Evolutionary conservation across 1,140 invertebrate genomes (phyloP), one percentile per base, ranked within the genome.

Genomic region (Phocides pigmalion): DNA sequence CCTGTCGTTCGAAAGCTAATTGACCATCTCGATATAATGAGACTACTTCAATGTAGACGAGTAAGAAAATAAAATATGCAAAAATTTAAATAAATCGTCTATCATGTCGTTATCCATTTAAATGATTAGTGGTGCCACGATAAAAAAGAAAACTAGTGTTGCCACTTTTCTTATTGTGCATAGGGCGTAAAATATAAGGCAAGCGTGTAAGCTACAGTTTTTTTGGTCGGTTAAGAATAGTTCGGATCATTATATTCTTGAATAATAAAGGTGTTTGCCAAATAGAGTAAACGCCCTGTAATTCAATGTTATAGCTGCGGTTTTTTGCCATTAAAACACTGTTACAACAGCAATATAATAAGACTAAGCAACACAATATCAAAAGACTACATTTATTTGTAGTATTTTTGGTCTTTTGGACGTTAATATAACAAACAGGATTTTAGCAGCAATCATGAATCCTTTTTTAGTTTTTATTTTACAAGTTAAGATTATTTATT

Each of bases 41-140:
- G 49, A 37, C 49, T 37, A 19, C 28, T 37, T 51, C 15, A 16
- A 15, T 4, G 14, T 12, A 39, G 35, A 14, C 35, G 25, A 32
- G 32, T 39, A 8, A 12, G 17, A 50, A 56, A 67, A 67, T 68
- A 63, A 68, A 32, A 56, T 68, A 68, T 59, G 66, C 44, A 59
- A 25, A 49, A 58, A 51, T 63, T 63, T 68, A 59, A 64, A 64
- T 64, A 54, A 68, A 32, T n/a, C 39, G 39, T 59, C 22, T 58
- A 49, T 50, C 44, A 44, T 61, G 47, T 17, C 15, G 25, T 50
- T 50, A 35, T 50, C n/a, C 8, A 50, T 50, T 50, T 14, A 51
- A 51, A 19, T n/a, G 49, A 51, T 51, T 37, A 51, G 28, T 16
- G 15, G 35, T 16, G 49, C 15, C 28, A 19, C 3, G 9, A 32